phyloP scores from a whole-genome alignment of 2,113 vertebrate species.

The Ceyx melanurus region DNA sequence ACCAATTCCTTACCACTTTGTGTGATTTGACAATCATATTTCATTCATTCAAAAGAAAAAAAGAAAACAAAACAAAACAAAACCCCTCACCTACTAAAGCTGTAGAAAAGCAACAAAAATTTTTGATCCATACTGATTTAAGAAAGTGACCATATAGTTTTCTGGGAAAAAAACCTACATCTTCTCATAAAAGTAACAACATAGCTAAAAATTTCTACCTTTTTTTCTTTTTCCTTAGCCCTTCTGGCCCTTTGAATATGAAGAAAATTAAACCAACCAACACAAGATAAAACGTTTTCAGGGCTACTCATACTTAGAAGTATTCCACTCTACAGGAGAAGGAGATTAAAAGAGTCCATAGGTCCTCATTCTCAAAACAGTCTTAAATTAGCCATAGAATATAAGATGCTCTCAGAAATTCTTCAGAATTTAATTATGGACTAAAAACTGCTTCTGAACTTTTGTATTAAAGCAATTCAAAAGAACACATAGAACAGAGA shows the following conservation, averaged over 20 bases:
- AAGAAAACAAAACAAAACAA: too few relatives aligned
- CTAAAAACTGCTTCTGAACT: background rate
- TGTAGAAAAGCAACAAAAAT: background rate
- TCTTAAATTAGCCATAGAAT: background rate
- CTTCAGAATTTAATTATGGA: background rate
- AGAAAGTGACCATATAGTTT: background rate
- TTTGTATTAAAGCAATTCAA: background rate
- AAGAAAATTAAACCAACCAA: background rate
- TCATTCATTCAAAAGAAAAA: background rate
- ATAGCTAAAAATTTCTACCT: background rate
- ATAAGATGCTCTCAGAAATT: background rate
- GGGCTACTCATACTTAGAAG: background rate
- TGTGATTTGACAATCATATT: background rate
- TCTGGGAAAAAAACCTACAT: fast-evolving
- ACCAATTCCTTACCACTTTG: background rate
- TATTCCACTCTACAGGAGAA: background rate
- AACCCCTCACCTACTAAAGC: background rate
- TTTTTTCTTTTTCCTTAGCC: background rate
- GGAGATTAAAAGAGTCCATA: background rate
- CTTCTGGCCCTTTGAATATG: background rate
- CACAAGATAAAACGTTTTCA: background rate
- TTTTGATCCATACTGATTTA: background rate
- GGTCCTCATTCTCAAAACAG: background rate
- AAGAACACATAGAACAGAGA: background rate
- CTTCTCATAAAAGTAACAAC: background rate